Conservation (phyloP, 1,140 invertebrate species). For the Drosophila parabipectinata region DNA sequence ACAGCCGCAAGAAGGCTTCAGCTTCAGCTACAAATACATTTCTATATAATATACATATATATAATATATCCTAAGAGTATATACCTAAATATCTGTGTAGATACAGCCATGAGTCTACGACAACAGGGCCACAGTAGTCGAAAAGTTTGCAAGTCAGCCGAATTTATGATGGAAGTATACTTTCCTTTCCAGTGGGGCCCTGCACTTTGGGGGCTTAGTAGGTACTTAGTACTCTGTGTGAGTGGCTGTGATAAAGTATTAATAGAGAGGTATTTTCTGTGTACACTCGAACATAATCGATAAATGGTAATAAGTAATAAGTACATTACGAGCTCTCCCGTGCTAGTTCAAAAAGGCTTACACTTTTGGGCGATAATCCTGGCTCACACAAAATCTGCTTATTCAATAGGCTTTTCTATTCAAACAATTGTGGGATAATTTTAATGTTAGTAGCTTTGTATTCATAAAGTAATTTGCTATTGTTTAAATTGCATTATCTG, state of each 20-base stretch:
- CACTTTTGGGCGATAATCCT: neutral
- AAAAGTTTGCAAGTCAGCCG: slow-evolving; percentile 54
- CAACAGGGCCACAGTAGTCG: slow-evolving; percentile 15
- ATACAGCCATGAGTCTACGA: slow-evolving; percentile 13
- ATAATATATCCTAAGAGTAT: neutral
- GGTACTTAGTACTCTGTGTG: slow-evolving; percentile 51
- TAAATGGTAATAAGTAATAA: slow-evolving; percentile 9
- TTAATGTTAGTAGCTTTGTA: neutral
- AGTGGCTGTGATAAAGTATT: slow-evolving; percentile 48
- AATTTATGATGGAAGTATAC: slow-evolving; percentile 55
- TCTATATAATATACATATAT: neutral
- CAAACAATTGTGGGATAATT: slow-evolving; percentile 1
- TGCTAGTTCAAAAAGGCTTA: neutral
- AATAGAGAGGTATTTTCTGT: slow-evolving; percentile 20
- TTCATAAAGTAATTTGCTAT: neutral
- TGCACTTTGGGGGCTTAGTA: slow-evolving; percentile 49
- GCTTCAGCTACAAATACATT: slow-evolving; percentile 8
- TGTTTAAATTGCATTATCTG: slow-evolving; percentile 13
- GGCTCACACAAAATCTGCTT: neutral
- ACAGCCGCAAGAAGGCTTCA: slow-evolving; percentile 47
- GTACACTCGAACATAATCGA: slow-evolving; percentile 20
- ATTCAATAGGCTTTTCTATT: neutral
- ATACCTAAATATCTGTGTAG: neutral
- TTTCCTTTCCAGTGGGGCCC: slow-evolving; percentile 1
- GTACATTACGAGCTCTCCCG: neutral